Evolutionary conservation across 2,113 vertebrate genomes (phyloP).

Genomic region (Cryptomyrus ogoouensis): DNA sequence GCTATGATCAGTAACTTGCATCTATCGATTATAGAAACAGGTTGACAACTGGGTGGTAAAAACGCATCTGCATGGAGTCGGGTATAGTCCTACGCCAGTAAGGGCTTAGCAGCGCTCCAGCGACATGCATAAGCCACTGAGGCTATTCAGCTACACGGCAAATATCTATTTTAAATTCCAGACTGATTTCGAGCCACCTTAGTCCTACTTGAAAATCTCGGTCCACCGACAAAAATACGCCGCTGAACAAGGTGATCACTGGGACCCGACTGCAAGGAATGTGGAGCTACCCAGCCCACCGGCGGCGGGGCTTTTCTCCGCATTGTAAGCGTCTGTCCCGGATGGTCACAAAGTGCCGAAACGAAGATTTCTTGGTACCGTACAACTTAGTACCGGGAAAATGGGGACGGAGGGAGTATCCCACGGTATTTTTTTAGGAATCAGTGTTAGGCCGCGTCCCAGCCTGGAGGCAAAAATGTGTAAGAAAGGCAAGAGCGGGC

Average conservation of each 20-base stretch:
- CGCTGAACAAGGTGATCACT: neutral
- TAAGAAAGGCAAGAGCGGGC: neutral
- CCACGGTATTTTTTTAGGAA: conserved; percentile 28
- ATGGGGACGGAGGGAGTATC: neutral
- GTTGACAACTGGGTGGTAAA: neutral
- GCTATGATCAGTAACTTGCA: neutral
- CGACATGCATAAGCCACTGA: neutral
- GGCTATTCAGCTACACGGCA: neutral
- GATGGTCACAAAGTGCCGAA: neutral
- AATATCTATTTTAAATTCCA: neutral
- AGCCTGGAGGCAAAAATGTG: conserved; percentile 34
- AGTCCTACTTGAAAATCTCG: neutral
- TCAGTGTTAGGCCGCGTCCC: neutral
- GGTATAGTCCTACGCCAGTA: neutral
- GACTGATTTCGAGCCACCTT: neutral
- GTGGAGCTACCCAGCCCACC: neutral
- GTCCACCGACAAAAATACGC: neutral
- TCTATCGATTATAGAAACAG: neutral
- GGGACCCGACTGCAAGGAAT: neutral
- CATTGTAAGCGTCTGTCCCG: neutral
- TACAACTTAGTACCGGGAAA: too few species aligned
- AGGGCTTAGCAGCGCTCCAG: neutral
- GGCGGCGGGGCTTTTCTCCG: neutral
- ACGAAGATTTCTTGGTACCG: neutral
- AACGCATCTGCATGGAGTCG: neutral